Conservation (phyloP, 2,888 invertebrate species). For the Dynastes maya region DNA sequence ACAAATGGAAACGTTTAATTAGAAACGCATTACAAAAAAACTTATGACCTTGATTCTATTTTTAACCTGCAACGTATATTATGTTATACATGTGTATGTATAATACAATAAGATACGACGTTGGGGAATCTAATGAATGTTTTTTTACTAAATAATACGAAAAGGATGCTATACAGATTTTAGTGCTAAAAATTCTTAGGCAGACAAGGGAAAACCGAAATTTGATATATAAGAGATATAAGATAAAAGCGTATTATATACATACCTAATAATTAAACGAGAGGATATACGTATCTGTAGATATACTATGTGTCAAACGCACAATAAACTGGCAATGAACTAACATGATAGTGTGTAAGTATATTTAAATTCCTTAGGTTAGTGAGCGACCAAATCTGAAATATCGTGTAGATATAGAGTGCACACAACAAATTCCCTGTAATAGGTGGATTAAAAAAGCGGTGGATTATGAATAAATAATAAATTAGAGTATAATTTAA, state of each 20-base stretch:
- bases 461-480: too few relatives aligned
- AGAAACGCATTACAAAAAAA: slow-evolving; percentile 46
- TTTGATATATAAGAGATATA: not conserved
- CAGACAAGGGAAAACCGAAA: too few relatives aligned
- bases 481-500: too few relatives aligned
- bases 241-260: not conserved
- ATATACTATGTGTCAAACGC: too few relatives aligned
- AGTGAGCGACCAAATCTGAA: slow-evolving; percentile 60
- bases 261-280: slow-evolving; percentile 28
- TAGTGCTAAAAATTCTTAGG: not conserved
- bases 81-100: slow-evolving; percentile 32
- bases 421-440: not conserved
- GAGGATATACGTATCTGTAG: slow-evolving; percentile 7
- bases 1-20: slow-evolving; percentile 48
- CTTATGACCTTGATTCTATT: slow-evolving; percentile 54
- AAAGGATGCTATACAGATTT: not conserved
- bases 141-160: too few relatives aligned
- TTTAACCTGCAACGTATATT: slow-evolving; percentile 39
- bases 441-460: too few relatives aligned
- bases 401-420: slow-evolving; percentile 59
- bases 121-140: not conserved
- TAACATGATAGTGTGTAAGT: slow-evolving; percentile 32
- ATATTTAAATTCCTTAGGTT: slow-evolving; percentile 49
- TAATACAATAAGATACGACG: slow-evolving; percentile 18
- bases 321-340: slow-evolving; percentile 6